phyloP scores from a whole-genome alignment of 2,888 invertebrate species.

The Acanthosepion pharaonis region DNA sequence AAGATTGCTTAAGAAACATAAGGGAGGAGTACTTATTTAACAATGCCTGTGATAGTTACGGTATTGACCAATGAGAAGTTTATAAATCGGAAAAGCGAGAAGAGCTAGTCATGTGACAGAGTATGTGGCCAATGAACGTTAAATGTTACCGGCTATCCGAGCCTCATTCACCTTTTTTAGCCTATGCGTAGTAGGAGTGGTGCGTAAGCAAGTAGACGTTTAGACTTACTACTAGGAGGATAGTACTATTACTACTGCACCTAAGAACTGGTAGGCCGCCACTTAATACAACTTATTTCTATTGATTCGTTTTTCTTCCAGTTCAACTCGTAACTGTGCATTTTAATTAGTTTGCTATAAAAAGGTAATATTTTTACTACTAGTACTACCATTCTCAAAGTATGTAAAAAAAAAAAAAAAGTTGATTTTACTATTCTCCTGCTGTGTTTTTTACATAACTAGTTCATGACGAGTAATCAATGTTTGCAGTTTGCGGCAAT shows the following conservation, averaged over 20 bases:
- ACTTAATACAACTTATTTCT: neutral
- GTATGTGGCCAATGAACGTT: neutral
- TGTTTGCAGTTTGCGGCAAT: neutral
- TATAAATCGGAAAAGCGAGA: conserved; percentile 1
- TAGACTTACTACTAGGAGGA: neutral
- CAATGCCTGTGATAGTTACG: neutral
- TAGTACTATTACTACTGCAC: conserved; percentile 11
- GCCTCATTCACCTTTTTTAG: conserved; percentile 33
- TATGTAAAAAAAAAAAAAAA: neutral
- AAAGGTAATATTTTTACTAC: neutral
- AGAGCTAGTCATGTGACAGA: neutral
- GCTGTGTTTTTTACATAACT: neutral
- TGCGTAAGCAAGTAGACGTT: neutral
- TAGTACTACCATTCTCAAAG: neutral
- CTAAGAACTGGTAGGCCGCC: neutral
- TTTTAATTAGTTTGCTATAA: neutral
- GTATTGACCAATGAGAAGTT: neutral
- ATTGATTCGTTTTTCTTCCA: neutral
- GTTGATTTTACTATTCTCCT: neutral
- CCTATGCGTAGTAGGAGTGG: neutral
- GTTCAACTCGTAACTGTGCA: neutral
- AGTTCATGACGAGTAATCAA: neutral
- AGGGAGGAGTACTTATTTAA: neutral
- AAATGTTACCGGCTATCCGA: neutral
- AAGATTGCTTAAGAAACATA: neutral